These are phyloP conservation scores for Hymenopus coronatus DNA, from an alignment of 2,888 invertebrate species.

Conservation along the genomic window DNA sequence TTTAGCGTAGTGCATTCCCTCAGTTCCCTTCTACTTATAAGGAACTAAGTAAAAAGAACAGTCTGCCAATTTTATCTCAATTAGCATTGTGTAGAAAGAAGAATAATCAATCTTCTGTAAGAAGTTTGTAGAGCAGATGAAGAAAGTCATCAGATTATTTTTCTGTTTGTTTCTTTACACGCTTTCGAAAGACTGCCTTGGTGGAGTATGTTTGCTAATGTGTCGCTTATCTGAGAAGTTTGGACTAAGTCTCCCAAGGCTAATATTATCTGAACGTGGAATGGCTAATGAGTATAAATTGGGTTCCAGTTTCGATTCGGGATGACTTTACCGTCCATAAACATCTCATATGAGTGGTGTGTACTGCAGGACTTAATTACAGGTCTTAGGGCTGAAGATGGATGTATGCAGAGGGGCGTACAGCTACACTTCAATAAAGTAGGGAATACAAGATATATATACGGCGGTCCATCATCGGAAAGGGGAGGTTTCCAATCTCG, in stretches of 20 bases:
- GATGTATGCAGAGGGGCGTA: conserved; percentile 24
- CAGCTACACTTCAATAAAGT: conserved; percentile 5
- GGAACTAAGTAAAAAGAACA: no score
- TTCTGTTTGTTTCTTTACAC: no score
- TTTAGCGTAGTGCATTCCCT: no score
- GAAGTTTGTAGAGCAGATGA: no score
- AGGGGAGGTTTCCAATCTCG: conserved; percentile 1
- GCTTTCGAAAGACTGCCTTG: no score
- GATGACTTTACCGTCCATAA: conserved; percentile 1
- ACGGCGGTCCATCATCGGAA: conserved; percentile 7
- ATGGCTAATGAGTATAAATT: conserved; percentile 1
- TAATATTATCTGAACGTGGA: background rate
- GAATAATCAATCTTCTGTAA: no score
- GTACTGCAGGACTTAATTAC: conserved; percentile 21
- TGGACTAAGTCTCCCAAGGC: background rate
- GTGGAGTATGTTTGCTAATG: no score
- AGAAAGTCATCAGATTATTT: no score
- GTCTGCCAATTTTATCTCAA: no score
- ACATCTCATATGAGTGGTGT: conserved; percentile 8
- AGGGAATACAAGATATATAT: conserved; percentile 1
- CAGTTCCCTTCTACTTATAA: no score
- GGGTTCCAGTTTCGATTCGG: conserved; percentile 9
- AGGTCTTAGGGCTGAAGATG: conserved; percentile 23
- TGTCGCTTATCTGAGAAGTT: background rate
- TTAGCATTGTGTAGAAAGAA: no score